Percentiles rank a stretch among this genome's conserved stretches.
These are phyloP conservation scores for Sebastes kiyomatsui DNA, from an alignment of 2,797 vertebrate species.

Conservation along the genomic window DNA sequence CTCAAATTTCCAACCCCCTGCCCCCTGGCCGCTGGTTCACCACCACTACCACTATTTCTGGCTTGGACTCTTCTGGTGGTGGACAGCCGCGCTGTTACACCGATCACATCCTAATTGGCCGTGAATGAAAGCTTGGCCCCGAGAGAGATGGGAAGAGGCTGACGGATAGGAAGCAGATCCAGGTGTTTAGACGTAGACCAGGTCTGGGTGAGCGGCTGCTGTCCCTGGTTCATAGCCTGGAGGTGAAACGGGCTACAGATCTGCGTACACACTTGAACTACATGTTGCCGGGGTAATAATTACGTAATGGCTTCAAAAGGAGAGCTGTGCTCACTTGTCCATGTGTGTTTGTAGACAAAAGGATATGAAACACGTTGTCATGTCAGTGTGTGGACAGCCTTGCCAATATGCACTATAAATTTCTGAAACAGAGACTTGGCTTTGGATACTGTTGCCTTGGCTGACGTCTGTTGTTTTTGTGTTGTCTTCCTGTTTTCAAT, in stretches of 20 bases:
- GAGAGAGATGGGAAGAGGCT: constrained; percentile 32
- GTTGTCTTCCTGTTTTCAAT: constrained; percentile 54
- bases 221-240: constrained; percentile 40
- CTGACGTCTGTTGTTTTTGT: constrained; percentile 28
- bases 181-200: constrained; percentile 58
- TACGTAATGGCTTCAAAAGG: constrained; percentile 27
- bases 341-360: constrained; percentile 21
- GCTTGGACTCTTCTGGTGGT: constrained; percentile 56
- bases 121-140: constrained; percentile 44
- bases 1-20: constrained; percentile 76
- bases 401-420: constrained; percentile 28
- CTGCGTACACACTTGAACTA: neutral
- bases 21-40: constrained; percentile 66
- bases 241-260: constrained; percentile 34
- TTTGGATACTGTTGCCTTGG: constrained; percentile 28
- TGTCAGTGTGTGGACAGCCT: constrained; percentile 18
- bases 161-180: constrained; percentile 55
- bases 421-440: constrained; percentile 34
- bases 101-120: constrained; percentile 61
- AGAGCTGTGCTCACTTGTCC: constrained; percentile 16
- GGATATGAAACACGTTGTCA: constrained; percentile 49
- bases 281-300: constrained; percentile 17
- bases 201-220: constrained; percentile 32
- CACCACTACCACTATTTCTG: constrained; percentile 76
- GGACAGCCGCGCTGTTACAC: constrained; percentile 62